Evolutionary conservation across 2,888 invertebrate genomes (phyloP), one percentile per base, ranked within the genome.

Genomic region (Gandaritis pyraliata): DNA sequence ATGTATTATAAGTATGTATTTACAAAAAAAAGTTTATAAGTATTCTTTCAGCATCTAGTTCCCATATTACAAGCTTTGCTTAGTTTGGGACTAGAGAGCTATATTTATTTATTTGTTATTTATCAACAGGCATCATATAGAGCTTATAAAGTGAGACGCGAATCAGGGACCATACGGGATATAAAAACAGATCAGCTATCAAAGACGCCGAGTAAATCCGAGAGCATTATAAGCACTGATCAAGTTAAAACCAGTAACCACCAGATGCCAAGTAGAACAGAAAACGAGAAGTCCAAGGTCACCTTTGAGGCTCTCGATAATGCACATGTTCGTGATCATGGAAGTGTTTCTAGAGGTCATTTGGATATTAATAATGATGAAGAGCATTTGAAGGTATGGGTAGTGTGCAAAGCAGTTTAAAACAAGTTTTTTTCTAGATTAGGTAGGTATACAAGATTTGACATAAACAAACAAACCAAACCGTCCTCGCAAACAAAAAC

Each of bases 241-340:
- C 23, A 38, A 36, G 18, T 18, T 12, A 15, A 13, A 36, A 13
- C 1, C 29, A 36, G 5, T 16, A 6, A 48, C 7, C 11, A 23
- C 7, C 13, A 29, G 23, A 13, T 33, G 33, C 10, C 41, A 11
- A 55, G 13, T 29, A 47, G 29, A 43, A 39, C 38, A 29, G 51
- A 39, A 30, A 13, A 30, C 13, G 58, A 53, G 15, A 59, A 33
- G 23, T 23, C 45, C 10, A 57, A 58, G 30, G 58, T 59, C 11
- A 52, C 48, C 16, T 59, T 59, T 47, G 47, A 39, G 0, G 23
- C 39, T 16, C 6, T 47, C 11, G 38, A 39, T 39, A 15, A 38
- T 15, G 13, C 6, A 6, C n/a, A n/a, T n/a, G n/a, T n/a, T n/a
- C n/a, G n/a, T n/a, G n/a, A n/a, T n/a, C 8, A 41, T 29, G 50